Evolutionary conservation across 2,888 invertebrate genomes (phyloP).

Genomic region (Dendrolimus pini): DNA sequence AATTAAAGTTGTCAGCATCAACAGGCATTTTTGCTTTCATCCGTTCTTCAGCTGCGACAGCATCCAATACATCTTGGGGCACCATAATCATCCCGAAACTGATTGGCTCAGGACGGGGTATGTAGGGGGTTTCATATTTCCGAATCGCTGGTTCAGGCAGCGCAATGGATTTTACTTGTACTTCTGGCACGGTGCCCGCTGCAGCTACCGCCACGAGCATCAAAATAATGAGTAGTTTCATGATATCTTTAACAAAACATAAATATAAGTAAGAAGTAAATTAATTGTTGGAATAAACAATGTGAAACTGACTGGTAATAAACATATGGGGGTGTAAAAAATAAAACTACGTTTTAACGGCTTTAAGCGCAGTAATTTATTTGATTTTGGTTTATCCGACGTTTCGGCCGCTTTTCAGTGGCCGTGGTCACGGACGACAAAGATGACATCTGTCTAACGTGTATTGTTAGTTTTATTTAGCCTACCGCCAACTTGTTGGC

Average conservation of each 20-base stretch:
- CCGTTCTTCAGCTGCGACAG: background rate
- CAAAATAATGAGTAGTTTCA: slow-evolving; percentile 48
- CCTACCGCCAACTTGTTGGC: too few relatives aligned
- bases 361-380: too few relatives aligned
- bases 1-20: background rate
- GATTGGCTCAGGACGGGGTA: slow-evolving; percentile 11
- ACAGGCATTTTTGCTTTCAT: background rate
- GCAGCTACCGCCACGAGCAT: slow-evolving; percentile 42
- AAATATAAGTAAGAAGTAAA: background rate
- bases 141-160: slow-evolving; percentile 18
- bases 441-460: too few relatives aligned
- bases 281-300: too few relatives aligned
- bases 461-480: too few relatives aligned
- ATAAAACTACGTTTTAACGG: too few relatives aligned
- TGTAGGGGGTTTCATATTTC: slow-evolving; percentile 9
- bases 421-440: too few relatives aligned
- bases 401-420: too few relatives aligned
- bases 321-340: too few relatives aligned
- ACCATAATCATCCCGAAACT: slow-evolving; percentile 18
- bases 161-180: slow-evolving; percentile 9
- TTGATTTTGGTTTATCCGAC: too few relatives aligned
- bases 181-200: slow-evolving; percentile 13
- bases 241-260: slow-evolving; percentile 11
- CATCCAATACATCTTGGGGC: slow-evolving; percentile 19
- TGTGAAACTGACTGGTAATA: too few relatives aligned